Base-by-base conservation (phyloP, 2,888 invertebrate species). In the Caenorhabditis sp. region DNA sequence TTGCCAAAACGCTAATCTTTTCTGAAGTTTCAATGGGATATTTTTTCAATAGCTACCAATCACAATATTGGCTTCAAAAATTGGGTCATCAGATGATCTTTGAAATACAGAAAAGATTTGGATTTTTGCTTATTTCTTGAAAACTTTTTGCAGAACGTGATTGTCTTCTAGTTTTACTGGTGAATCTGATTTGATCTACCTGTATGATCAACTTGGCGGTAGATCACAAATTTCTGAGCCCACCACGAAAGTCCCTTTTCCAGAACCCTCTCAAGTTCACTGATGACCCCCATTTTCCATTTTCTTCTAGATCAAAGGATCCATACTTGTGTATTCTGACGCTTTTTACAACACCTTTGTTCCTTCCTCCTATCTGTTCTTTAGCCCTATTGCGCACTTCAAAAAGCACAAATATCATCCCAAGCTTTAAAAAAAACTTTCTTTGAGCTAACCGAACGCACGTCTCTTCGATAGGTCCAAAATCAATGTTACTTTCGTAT, bases 381-480 rank as follows among this genome's bases (percentile, higher is more conserved):
- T 66, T 66, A 66, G 7, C 51, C 66, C n/a, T 14, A 51, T 3
- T 22, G 49, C 51, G 49, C 66, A 66, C 66, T 66, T 66, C 31
- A 66, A 51, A 64, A 35, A 66, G 47, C 66, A 26, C 66, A 51
- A 66, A 64, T 16, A 28, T 22, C 47, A 28, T 47, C 28, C 31
- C 0, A 22, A 5, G 35, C 31, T n/a, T n/a, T n/a, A n/a, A 16
- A 38, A 68, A 68, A 68, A 68, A 51, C 10, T 19, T 14, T 10
- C 51, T 74, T 64, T 64, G 63, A 51, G 54, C 64, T 74, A 54
- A 54, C 51, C 68, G 68, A 69, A 68, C 77, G 49, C 76, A 61
- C 69, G 69, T 68, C 26, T 51, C 38, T 54, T 24, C 68, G 35
- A 59, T 31, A 41, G 31, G 58, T 58, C 75, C 26, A 66, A 75